Percentiles rank a stretch among this genome's conserved stretches.
Evolutionary conservation across 2,797 vertebrate genomes (phyloP).

Genomic region (Cossypha caffra): DNA sequence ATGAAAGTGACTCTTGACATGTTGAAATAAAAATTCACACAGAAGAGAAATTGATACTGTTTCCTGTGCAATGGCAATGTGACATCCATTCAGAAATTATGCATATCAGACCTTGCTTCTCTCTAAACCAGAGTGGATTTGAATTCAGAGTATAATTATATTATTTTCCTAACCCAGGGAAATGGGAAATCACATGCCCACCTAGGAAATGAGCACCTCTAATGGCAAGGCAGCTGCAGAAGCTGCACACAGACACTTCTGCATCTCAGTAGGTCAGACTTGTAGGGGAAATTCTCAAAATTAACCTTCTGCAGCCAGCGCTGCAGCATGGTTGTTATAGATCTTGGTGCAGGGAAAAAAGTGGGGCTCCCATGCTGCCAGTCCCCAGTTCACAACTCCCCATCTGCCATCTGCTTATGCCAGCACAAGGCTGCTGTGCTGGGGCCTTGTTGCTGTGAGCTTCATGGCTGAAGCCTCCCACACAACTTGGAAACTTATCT

Average conservation of each 20-base stretch:
- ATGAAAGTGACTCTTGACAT: neutral
- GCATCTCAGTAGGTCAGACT: neutral
- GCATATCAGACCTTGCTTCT: neutral
- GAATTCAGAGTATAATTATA: neutral
- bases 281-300: neutral
- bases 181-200: constrained; percentile 27
- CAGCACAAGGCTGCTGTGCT: neutral
- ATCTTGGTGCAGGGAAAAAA: neutral
- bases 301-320: neutral
- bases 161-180: constrained; percentile 36
- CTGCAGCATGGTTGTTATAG: neutral
- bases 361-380: neutral
- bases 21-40: neutral
- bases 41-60: neutral
- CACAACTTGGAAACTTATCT: neutral
- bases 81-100: neutral
- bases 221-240: constrained; percentile 3
- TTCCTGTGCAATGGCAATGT: neutral
- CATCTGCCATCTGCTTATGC: neutral
- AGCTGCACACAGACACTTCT: neutral
- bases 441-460: neutral
- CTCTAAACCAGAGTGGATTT: neutral
- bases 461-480: neutral
- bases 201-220: neutral
- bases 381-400: neutral